Evolutionary conservation across 2,797 vertebrate species (phyloP).

Genomic region (Lithobates sylvaticus): DNA sequence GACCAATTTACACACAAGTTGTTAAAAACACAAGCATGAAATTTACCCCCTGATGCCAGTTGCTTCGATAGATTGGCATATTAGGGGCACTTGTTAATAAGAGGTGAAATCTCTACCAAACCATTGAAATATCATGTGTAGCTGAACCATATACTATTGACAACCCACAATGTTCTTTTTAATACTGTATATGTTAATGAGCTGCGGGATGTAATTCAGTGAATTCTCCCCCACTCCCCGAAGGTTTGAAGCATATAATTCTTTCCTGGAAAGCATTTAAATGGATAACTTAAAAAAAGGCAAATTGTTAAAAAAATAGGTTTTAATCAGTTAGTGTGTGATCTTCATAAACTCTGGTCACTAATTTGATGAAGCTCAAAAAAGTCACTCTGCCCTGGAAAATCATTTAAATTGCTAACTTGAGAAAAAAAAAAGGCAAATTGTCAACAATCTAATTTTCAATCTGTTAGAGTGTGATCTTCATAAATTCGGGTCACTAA

Average conservation of each 20-base stretch:
- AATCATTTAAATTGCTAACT: background rate
- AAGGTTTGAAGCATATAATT: background rate
- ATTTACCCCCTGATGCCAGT: too few relatives aligned
- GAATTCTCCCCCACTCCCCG: too few relatives aligned
- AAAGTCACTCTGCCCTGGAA: background rate
- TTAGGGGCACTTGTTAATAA: too few relatives aligned
- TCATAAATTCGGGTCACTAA: slow-evolving; percentile 13
- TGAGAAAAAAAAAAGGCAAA: background rate
- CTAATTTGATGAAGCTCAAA: slow-evolving; percentile 2
- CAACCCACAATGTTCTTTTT: background rate
- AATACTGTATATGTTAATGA: too few relatives aligned
- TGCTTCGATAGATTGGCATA: too few relatives aligned
- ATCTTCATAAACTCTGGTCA: slow-evolving; percentile 6
- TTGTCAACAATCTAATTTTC: background rate
- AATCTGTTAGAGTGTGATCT: background rate
- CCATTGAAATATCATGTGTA: background rate
- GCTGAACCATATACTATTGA: background rate
- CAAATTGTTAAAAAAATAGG: background rate
- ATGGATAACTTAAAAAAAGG: background rate
- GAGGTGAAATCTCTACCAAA: too few relatives aligned
- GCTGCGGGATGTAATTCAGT: too few relatives aligned
- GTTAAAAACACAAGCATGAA: too few relatives aligned
- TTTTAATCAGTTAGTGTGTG: background rate
- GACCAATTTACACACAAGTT: too few relatives aligned
- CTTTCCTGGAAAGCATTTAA: background rate